phyloP scores from a whole-genome alignment of 2,797 vertebrate genomes.

The Lophotriccus pileatus region DNA sequence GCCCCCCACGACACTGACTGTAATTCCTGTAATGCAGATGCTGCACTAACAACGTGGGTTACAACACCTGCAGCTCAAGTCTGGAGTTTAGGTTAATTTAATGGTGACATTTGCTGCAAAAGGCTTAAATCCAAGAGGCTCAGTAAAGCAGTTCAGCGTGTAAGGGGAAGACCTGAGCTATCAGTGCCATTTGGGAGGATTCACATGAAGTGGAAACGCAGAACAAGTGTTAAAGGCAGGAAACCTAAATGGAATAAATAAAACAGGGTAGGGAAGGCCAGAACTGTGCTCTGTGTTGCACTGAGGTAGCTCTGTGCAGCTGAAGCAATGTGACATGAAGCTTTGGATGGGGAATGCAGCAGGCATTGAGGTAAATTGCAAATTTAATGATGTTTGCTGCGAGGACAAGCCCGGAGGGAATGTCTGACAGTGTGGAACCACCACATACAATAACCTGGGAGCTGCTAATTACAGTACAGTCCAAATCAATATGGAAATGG shows the following conservation, averaged over 20 bases:
- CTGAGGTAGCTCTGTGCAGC: background rate
- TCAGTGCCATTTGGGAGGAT: rapidly evolving
- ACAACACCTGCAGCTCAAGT: background rate
- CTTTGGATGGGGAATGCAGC: background rate
- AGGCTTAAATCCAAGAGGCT: background rate
- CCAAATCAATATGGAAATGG: background rate
- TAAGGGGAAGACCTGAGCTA: background rate
- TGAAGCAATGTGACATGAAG: background rate
- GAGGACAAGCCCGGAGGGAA: background rate
- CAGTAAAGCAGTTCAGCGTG: rapidly evolving
- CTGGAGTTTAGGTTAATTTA: background rate
- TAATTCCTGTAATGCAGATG: background rate
- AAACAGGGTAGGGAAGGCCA: background rate
- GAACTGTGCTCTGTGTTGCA: background rate
- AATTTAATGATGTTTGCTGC: background rate
- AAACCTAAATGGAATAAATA: too few relatives aligned
- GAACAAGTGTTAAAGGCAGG: background rate
- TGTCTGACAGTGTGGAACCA: background rate
- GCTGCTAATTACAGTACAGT: background rate
- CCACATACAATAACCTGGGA: background rate
- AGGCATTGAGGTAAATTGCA: background rate
- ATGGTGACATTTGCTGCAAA: background rate
- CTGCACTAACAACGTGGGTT: background rate
- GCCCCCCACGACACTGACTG: rapidly evolving
- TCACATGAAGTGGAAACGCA: background rate